Base-by-base conservation (phyloP, 2,888 invertebrate species). In the Lepetodrilus schrolli region DNA sequence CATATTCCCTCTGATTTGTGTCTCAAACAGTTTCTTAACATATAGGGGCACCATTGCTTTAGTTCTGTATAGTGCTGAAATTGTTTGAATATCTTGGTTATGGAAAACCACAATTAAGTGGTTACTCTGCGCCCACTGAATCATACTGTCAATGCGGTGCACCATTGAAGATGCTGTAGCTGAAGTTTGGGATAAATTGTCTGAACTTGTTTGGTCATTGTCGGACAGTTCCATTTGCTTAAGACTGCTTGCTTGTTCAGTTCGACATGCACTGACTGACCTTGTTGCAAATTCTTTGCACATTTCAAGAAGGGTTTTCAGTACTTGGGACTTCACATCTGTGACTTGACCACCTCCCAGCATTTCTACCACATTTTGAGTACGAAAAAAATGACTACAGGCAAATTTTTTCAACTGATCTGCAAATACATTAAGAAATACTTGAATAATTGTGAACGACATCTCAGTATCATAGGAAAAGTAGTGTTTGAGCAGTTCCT, bases 351-450 rank as follows among this genome's bases (percentile, higher is more conserved):
- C 26, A 2, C 50, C 68, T 49, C 76, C 74, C 49, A 73, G 38
- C 66, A 75, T 77, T 17, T 48, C 74, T 2, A 30, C 10, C 7
- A 80, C 66, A 65, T 65, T 76, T 69, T 66, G 30, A 50, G 66
- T 73, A 36, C 74, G 71, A 38, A 84, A 84, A 69, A 80, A 84
- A 10, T 77, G 51, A 73, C 83, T 85, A 10, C 76, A 66, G 4
- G 82, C 78, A 51, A 84, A 71, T 70, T 82, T 85, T 37, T 83
- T 85, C n/a, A 85, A 65, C 66, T 85, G 83, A 65, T 84, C 83
- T n/a, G 83, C 78, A 26, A 84, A 72, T n/a, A 84, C 80, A 71
- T 79, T 76, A 1, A 84, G 7, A 38, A 82, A 82, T 8, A 75
- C 78, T 21, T 79, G 73, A 1, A 83, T 70, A 21, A 79, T 48